phyloP scores from a whole-genome alignment of 1,140 invertebrate genomes.

The Pteromalus puparum region DNA sequence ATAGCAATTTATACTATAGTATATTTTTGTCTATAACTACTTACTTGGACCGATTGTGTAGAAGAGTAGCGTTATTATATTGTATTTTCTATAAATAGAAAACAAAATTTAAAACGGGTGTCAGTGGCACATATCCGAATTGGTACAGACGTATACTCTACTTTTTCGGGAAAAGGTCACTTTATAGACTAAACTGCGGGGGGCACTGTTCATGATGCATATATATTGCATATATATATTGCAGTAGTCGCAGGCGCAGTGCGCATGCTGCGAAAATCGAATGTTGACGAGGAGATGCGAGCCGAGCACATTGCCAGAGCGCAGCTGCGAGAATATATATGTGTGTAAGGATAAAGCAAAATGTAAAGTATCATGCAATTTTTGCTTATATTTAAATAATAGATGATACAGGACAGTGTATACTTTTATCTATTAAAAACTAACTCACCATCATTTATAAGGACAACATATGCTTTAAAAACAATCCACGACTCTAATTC shows the following conservation, averaged over 20 bases:
- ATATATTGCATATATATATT: background rate
- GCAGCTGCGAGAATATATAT: slow-evolving; percentile 24
- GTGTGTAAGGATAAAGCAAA: too few species aligned
- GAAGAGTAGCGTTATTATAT: background rate
- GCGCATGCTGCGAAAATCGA: slow-evolving; percentile 42
- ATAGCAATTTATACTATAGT: background rate
- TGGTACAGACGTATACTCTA: background rate
- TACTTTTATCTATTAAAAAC: too few species aligned
- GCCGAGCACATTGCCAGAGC: background rate
- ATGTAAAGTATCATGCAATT: too few species aligned
- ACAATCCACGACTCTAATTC: too few species aligned
- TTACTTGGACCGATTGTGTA: slow-evolving; percentile 20
- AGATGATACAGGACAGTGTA: too few species aligned
- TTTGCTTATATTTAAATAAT: too few species aligned
- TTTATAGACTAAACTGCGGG: background rate
- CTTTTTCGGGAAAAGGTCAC: background rate
- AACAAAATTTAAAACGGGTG: background rate
- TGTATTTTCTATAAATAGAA: background rate
- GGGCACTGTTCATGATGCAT: background rate
- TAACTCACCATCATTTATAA: too few species aligned
- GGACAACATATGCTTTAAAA: too few species aligned
- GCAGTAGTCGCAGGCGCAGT: slow-evolving; percentile 17
- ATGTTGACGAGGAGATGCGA: background rate
- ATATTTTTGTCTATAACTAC: background rate
- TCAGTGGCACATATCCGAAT: background rate